Conservation (phyloP, 2,113 vertebrate genomes). For the Noturus placidus region DNA sequence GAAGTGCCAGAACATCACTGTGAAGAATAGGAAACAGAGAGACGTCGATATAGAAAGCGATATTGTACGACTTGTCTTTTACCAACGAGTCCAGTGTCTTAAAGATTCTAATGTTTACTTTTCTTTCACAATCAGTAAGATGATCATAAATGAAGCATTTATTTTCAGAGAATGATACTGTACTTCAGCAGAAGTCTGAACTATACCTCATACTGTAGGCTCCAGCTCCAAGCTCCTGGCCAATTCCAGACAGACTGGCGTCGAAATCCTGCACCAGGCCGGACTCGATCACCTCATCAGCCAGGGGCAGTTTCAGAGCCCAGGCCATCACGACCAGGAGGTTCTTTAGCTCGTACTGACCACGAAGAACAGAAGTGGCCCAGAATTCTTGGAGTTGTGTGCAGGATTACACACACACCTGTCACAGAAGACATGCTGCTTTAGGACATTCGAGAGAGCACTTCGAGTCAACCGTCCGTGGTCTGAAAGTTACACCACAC, state of each 20-base stretch:
- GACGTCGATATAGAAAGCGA: neutral
- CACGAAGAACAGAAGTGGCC: constrained; percentile 1
- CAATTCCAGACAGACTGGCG: constrained; percentile 95
- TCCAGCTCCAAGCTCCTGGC: constrained; percentile 93
- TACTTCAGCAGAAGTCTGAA: neutral
- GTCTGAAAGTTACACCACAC: neutral
- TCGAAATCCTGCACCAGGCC: constrained; percentile 97
- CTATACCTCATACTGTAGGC: constrained; percentile 98
- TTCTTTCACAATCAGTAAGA: neutral
- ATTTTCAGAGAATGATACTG: neutral
- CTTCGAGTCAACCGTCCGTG: neutral
- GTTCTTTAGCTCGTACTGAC: constrained; percentile 44
- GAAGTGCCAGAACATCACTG: constrained; percentile 94
- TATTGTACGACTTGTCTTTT: neutral
- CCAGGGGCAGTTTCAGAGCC: constrained; percentile 93
- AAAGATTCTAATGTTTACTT: neutral
- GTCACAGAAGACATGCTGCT: neutral
- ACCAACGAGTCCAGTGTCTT: neutral
- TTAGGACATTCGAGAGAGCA: neutral
- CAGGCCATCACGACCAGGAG: constrained; percentile 81
- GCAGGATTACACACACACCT: constrained; percentile 31
- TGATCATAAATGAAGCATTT: neutral
- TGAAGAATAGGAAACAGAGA: neutral
- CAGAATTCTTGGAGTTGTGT: neutral
- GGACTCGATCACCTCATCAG: constrained; percentile 96